Evolutionary conservation across 2,113 vertebrate species (phyloP).

Genomic region (Mesoclemmys tuberculata): DNA sequence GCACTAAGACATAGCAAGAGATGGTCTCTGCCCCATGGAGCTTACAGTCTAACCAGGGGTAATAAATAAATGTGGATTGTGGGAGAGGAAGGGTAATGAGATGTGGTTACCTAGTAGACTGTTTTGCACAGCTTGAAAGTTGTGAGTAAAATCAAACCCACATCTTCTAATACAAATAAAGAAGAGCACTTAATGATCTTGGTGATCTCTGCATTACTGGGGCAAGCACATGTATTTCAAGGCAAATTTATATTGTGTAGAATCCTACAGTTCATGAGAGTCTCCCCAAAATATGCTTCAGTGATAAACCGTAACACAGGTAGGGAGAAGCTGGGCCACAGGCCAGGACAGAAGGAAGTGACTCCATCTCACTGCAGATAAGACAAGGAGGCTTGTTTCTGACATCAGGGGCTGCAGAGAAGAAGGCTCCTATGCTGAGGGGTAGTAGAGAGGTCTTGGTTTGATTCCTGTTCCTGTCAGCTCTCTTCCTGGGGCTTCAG

Average conservation of each 20-base stretch:
- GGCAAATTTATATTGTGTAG: not conserved
- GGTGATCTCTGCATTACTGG: not conserved
- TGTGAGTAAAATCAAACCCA: not conserved
- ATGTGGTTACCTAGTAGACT: not conserved
- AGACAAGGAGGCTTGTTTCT: not conserved
- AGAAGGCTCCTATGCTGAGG: slow-evolving; percentile 8
- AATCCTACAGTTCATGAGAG: not conserved
- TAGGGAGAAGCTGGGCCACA: not conserved
- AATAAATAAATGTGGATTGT: not conserved
- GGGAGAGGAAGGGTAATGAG: slow-evolving; percentile 3
- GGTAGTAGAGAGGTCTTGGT: slow-evolving; percentile 13
- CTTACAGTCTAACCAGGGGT: not conserved
- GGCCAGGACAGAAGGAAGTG: not conserved
- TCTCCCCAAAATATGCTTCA: not conserved
- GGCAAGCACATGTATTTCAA: not conserved
- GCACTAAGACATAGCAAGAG: not conserved
- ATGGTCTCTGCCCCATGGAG: not conserved
- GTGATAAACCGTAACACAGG: not conserved
- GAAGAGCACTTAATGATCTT: not conserved
- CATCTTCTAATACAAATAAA: no score
- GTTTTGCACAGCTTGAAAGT: not conserved
- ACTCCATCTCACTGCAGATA: not conserved
- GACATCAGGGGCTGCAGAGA: not conserved
- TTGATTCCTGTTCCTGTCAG: not conserved
- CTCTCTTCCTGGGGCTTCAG: slow-evolving; percentile 26